Percentiles rank a stretch among this genome's conserved stretches.
Evolutionary conservation across 2,113 vertebrate species (phyloP).

Genomic region (Mirza zaza): DNA sequence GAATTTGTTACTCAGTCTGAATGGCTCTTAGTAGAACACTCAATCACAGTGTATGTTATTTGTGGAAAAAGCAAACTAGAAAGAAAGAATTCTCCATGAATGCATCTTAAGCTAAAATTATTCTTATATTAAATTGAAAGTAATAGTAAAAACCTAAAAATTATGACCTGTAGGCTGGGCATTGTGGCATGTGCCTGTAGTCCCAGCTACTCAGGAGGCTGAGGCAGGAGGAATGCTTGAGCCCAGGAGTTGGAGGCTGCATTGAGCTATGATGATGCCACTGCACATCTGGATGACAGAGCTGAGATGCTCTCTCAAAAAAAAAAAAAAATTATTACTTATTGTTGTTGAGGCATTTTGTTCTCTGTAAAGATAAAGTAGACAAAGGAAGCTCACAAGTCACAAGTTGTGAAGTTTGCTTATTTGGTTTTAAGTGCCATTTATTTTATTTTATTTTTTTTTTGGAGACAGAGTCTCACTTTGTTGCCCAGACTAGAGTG

Average conservation of each 20-base stretch:
- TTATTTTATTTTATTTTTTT: too few relatives aligned
- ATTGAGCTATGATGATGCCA: too few relatives aligned
- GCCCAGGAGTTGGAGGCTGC: not conserved
- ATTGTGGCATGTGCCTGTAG: not conserved
- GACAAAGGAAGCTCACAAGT: not conserved
- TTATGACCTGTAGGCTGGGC: not conserved
- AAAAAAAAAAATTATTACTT: not conserved
- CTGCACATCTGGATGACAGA: not conserved
- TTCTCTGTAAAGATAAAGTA: conserved; percentile 35
- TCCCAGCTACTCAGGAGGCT: not conserved
- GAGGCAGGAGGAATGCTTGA: not conserved
- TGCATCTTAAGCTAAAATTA: conserved; percentile 50
- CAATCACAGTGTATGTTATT: not conserved
- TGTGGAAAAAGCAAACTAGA: conserved; percentile 23
- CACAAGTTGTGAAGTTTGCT: not conserved
- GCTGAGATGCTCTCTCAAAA: not conserved
- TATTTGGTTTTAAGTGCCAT: conserved; percentile 36
- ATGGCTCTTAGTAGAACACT: conserved; percentile 6
- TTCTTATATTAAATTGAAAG: conserved; percentile 42
- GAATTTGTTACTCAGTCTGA: conserved; percentile 15
- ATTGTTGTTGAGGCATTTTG: not conserved
- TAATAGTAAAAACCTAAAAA: conserved; percentile 16
- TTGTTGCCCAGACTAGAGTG: too few relatives aligned
- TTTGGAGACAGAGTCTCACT: too few relatives aligned
- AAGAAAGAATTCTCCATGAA: not conserved